Evolutionary conservation across 1,140 invertebrate genomes (phyloP), one percentile per base, ranked within the genome.

Genomic region (Zaprionus nigranus): DNA sequence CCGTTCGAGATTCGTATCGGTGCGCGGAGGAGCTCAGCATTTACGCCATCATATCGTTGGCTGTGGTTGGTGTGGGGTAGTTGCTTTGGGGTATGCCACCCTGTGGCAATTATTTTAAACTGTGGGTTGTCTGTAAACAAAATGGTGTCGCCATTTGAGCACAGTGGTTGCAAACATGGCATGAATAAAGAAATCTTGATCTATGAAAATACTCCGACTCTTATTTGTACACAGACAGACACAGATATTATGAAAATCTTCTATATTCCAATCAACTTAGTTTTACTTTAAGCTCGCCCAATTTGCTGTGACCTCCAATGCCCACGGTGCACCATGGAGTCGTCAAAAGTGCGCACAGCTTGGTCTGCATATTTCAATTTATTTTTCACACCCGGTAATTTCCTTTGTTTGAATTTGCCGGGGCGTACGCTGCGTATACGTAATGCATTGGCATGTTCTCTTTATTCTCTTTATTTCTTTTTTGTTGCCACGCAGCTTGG

Each of bases 351-450:
- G 60, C 62, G 72, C 49, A 46, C 40, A 57, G 61, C 63, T 77
- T 66, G 61, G 40, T 59, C 49, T 49, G 71, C 40, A 61, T 63
- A 75, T 78, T 75, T 78, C 72, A 75, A 75, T 78, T 78, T 78
- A 88, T 76, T 78, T 82, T 88, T 88, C 78, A 88, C 84, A 88
- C 84, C 81, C 81, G 74, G 79, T 87, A 87, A 87, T 88, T 83
- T 88, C 40, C 66, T 69, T 75, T 75, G 72, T 75, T 75, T 69
- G 58, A 63, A 75, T 67, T 74, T 58, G 72, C 65, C 36, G 30
- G 36, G 83, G 72, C 76, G 81, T 71, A 60, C 83, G 36, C 40
- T 82, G 83, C 83, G 80, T 86, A 86, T 87, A 77, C 79, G 79
- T 86, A 80, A 77, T 87, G 83, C 65, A 61, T 64, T 82, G 82